A percentile compares a stretch with the other conserved stretches of the same genome.
Conservation (phyloP, 2,888 invertebrate genomes). For the Falcaria lacertinaria region DNA sequence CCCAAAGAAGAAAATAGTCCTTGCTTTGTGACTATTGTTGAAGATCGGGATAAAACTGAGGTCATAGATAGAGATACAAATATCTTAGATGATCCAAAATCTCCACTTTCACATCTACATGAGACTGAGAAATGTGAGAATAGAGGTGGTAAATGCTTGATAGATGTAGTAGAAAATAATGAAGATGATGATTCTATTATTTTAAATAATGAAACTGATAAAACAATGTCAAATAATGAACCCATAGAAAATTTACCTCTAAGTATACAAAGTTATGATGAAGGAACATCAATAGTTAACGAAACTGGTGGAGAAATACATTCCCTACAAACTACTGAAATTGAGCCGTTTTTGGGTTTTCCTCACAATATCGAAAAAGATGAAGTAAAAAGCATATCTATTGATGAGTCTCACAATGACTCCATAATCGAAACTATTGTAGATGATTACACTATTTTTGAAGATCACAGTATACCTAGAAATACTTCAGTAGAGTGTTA, state of each 20-base stretch:
- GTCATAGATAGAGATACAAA: background rate
- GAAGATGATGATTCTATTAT: background rate
- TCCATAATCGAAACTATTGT: background rate
- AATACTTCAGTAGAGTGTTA: background rate
- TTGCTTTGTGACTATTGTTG: slow-evolving; percentile 23
- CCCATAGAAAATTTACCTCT: background rate
- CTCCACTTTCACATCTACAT: background rate
- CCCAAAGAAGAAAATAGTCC: slow-evolving; percentile 28
- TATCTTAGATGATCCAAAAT: background rate
- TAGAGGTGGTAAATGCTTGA: background rate
- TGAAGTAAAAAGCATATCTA: background rate
- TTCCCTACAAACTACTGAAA: slow-evolving; percentile 35
- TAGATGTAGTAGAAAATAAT: background rate
- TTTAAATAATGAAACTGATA: slow-evolving; percentile 5
- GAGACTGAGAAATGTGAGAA: background rate
- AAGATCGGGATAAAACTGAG: slow-evolving; percentile 26
- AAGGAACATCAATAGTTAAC: background rate
- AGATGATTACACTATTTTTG: background rate
- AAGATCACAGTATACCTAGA: background rate
- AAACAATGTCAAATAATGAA: background rate
- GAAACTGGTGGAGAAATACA: slow-evolving; percentile 16
- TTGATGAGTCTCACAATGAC: background rate
- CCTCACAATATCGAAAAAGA: slow-evolving; percentile 10
- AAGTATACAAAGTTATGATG: background rate
- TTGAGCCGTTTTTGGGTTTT: slow-evolving; percentile 48